Evolutionary conservation across 2,797 vertebrate species (phyloP).

Genomic region (Esox lucius): DNA sequence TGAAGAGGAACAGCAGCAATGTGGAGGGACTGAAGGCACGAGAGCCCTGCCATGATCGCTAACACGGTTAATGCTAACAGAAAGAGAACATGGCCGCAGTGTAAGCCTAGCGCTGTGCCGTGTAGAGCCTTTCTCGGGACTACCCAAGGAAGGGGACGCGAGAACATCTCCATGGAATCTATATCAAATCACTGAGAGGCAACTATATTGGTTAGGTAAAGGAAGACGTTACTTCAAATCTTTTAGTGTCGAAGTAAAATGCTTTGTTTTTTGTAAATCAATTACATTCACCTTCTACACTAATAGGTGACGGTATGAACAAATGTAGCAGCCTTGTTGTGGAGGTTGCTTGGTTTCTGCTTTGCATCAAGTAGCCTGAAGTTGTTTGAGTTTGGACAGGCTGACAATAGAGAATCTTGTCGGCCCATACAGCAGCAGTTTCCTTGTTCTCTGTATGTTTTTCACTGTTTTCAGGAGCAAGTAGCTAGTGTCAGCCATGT

Average conservation of each 20-base stretch:
- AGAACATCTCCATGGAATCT: slow-evolving; percentile 4
- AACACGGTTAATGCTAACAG: neutral
- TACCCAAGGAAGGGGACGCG: too few relatives aligned
- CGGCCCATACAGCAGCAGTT: slow-evolving; percentile 22
- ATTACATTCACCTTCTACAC: slow-evolving; percentile 35
- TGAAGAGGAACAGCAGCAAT: slow-evolving; percentile 62
- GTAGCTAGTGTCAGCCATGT: slow-evolving; percentile 45
- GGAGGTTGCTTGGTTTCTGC: slow-evolving; percentile 1
- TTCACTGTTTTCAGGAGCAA: slow-evolving; percentile 49
- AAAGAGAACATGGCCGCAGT: slow-evolving; percentile 48
- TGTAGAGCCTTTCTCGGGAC: neutral
- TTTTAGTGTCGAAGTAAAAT: slow-evolving; percentile 24
- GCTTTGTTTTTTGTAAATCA: slow-evolving; percentile 31
- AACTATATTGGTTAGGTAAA: slow-evolving; percentile 31
- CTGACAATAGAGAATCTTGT: slow-evolving; percentile 12
- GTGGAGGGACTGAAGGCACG: neutral
- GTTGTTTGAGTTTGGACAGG: slow-evolving; percentile 28
- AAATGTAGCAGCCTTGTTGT: slow-evolving; percentile 17
- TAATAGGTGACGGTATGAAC: slow-evolving; percentile 12
- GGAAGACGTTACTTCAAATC: slow-evolving; percentile 30
- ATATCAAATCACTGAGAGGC: slow-evolving; percentile 24
- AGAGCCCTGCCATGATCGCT: neutral
- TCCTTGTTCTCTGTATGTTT: slow-evolving; percentile 48
- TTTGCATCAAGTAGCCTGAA: neutral
- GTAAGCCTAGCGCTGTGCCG: slow-evolving; percentile 37